phyloP scores from a whole-genome alignment of 2,888 invertebrate species.

The Rotaria sp. region DNA sequence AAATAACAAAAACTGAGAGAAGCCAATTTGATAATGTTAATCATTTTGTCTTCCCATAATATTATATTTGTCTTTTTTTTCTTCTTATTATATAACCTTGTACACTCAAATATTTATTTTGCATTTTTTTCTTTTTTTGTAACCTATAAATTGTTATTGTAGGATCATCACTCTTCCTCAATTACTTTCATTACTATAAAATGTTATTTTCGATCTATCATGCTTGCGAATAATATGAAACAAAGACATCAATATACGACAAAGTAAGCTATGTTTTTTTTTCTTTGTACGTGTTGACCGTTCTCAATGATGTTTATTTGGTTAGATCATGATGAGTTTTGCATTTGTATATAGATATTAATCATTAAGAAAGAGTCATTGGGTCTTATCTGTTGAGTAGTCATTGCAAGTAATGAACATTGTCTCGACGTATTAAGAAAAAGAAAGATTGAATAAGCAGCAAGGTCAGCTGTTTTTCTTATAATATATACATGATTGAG shows the following conservation, averaged over 20 bases:
- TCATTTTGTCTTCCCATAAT: not conserved
- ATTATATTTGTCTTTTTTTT: not conserved
- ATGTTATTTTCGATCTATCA: not conserved
- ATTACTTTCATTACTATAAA: not conserved
- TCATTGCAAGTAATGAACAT: too few species aligned
- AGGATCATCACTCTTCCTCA: not conserved
- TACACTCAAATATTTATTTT: not conserved
- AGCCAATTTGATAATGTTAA: not conserved
- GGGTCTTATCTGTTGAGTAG: not conserved
- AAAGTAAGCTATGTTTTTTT: not conserved
- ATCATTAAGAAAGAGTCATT: too few species aligned
- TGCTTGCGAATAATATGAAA: not conserved
- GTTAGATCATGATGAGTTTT: not conserved
- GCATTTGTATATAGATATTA: not conserved
- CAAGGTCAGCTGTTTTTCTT: slow-evolving; percentile 8
- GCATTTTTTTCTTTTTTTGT: not conserved
- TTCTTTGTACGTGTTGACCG: too few species aligned
- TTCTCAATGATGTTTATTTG: not conserved
- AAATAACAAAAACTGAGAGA: not conserved
- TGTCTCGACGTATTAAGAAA: not conserved
- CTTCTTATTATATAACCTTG: not conserved
- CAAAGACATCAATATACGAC: not conserved
- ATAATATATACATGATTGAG: not conserved
- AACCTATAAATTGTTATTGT: not conserved
- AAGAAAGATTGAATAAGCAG: not conserved